Evolutionary conservation across 2,113 vertebrate species (phyloP).

Genomic region (Laterallus jamaicensis): DNA sequence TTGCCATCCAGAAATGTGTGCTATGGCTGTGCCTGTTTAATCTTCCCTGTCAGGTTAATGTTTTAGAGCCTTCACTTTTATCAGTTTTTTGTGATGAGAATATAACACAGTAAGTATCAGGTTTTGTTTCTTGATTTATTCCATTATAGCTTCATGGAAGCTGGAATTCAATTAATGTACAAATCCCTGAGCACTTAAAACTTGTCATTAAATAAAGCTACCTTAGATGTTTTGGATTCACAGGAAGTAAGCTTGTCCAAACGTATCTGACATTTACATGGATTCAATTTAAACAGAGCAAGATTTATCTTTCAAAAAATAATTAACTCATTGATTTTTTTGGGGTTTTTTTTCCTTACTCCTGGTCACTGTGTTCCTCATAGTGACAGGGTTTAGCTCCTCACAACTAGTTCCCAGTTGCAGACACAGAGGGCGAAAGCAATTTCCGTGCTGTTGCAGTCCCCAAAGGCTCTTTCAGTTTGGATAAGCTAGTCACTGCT

Average conservation of each 20-base stretch:
- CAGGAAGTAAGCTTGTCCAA: background rate
- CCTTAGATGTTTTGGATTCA: constrained; percentile 8
- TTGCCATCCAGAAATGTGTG: background rate
- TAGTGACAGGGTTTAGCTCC: background rate
- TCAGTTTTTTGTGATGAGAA: background rate
- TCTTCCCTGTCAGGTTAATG: background rate
- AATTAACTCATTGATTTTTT: background rate
- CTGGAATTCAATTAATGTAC: constrained; percentile 29
- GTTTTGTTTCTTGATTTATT: background rate
- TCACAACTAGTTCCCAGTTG: background rate
- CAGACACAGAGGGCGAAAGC: background rate
- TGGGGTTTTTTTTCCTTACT: background rate
- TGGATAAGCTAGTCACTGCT: background rate
- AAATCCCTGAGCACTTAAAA: background rate
- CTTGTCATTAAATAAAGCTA: background rate
- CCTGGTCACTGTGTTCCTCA: background rate
- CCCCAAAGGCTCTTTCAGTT: background rate
- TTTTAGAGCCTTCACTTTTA: background rate
- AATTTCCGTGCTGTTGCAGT: background rate
- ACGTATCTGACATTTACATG: constrained; percentile 11
- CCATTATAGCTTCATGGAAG: background rate
- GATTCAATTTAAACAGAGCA: constrained; percentile 46
- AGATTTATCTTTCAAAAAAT: constrained; percentile 32
- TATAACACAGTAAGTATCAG: background rate
- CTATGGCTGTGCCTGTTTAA: background rate